phyloP scores from a whole-genome alignment of 2,797 vertebrate genomes.

The Gallinago nigripennis region DNA sequence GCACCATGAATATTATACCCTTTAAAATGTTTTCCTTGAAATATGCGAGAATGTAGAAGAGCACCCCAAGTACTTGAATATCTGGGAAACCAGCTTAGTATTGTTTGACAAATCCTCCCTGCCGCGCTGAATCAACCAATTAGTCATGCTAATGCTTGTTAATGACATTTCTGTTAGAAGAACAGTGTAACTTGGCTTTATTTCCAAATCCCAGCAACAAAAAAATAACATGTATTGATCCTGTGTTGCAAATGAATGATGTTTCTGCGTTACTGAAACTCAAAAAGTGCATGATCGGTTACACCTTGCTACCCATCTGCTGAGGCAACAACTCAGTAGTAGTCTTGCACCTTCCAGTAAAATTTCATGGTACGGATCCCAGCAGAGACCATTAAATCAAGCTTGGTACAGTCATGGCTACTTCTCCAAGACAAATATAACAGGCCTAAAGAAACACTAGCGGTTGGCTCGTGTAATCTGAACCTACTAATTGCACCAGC shows the following conservation, averaged over 20 bases:
- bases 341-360: slow-evolving; percentile 61
- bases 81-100: not conserved
- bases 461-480: slow-evolving; percentile 23
- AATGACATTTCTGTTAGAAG: not conserved
- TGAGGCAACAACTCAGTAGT: not conserved
- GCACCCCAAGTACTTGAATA: not conserved
- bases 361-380: slow-evolving; percentile 40
- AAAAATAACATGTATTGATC: slow-evolving; percentile 23
- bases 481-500: slow-evolving; percentile 62
- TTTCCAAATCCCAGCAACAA: slow-evolving; percentile 43
- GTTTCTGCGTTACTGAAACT: not conserved
- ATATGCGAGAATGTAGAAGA: not conserved
- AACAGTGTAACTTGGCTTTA: slow-evolving; percentile 23
- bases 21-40: slow-evolving; percentile 18
- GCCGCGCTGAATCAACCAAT: not conserved
- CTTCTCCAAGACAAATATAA: slow-evolving; percentile 38
- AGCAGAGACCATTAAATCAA: slow-evolving; percentile 56
- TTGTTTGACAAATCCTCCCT: not conserved
- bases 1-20: not conserved
- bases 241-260: not conserved
- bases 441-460: slow-evolving; percentile 40
- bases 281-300: slow-evolving; percentile 23
- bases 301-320: slow-evolving; percentile 35
- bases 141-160: slow-evolving; percentile 2
- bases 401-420: slow-evolving; percentile 4